Evolutionary conservation across 2,113 vertebrate genomes (phyloP), one percentile per base, ranked within the genome.

Genomic region (Spermophilus dauricus): DNA sequence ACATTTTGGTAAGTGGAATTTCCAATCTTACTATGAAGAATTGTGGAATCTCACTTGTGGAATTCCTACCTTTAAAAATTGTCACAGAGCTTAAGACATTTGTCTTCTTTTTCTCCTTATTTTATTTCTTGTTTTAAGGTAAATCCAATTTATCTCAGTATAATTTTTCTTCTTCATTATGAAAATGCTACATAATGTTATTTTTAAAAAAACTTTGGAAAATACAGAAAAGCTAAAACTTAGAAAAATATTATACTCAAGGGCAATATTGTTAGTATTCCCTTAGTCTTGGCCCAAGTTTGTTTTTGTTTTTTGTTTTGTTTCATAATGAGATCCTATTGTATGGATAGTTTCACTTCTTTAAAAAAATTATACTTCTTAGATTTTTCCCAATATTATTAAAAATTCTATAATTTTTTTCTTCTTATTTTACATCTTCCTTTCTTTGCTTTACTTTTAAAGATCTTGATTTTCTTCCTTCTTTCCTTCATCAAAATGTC

Each of bases 171-270:
- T 51, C 10, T 86, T 86, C n/a, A 26, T 88, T 86, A 82, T 92
- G 32, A 45, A 96, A 45, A 89, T 80, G 8, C 17, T 72, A 42
- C 5, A 69, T 78, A 83, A 70, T 96, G 34, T 92, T 94, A 32
- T 93, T 87, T 91, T 88, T 45, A 24, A 0, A 1, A 83, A 92
- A 88, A 34, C 51, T 92, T 96, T 67, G 69, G 39, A 95, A 90
- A 96, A 90, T 78, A 45, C 9, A 72, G 42, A 56, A 92, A 92
- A 91, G 73, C 63, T 48, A 77, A 96, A 91, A 84, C 88, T 75
- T 90, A 94, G 63, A 88, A 87, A 91, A 91, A 56, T 81, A 16
- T 7, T 89, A 11, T 17, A 37, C 42, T 34, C 11, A 72, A 95
- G 18, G 58, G 18, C 42, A 93, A 86, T 34, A 32, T 53, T 77